Evolutionary conservation across 92 coral and sea anemone species (phyloP), one percentile per base, ranked within the genome.

Genomic region (Desmophyllum pertusum): DNA sequence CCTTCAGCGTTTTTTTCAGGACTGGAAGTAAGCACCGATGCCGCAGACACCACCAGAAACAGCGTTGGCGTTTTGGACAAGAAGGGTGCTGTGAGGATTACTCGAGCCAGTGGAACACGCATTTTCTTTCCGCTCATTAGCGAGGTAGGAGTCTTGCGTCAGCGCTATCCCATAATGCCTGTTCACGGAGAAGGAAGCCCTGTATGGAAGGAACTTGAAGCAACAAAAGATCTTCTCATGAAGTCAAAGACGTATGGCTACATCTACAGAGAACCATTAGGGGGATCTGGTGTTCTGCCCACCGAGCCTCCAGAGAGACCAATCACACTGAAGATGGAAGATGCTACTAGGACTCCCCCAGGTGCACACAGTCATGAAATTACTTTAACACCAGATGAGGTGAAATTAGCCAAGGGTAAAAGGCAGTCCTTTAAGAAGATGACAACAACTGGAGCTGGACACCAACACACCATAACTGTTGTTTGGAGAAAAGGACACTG

Each of bases 81-180:
- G 65, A 64, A 64, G 21, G 94, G 93, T 19, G 51, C 17, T 2
- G 70, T 92, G 43, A 85, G 84, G 19, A 70, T 80, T 15, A 84
- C 91, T 64, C 83, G 82, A 68, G 98, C 98, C 17, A 87, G 91
- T 62, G 98, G 98, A 64, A 93, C 91, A 67, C 88, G 98, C 17
- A 88, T 95, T 82, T 93, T 95, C 77, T 85, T 95, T n/a, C 94
- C 95, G 19, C 5, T 70, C n/a, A 93, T 91, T 17, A 45, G 72
- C 6, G 98, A 86, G 19, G 89, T 93, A 0, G 91, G 95, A n/a
- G 45, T 73, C 73, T 73, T 89, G 71, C 95, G 94, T 37, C 98
- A 94, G 76, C 88, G 98, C 17, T 94, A 92, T 69, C 98, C 98
- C 80, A 94, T 94, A 70, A 83, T 90, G 95, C 98, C 98, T 25